Conservation (phyloP, 1,140 invertebrate genomes). For the Drosophila orena region DNA sequence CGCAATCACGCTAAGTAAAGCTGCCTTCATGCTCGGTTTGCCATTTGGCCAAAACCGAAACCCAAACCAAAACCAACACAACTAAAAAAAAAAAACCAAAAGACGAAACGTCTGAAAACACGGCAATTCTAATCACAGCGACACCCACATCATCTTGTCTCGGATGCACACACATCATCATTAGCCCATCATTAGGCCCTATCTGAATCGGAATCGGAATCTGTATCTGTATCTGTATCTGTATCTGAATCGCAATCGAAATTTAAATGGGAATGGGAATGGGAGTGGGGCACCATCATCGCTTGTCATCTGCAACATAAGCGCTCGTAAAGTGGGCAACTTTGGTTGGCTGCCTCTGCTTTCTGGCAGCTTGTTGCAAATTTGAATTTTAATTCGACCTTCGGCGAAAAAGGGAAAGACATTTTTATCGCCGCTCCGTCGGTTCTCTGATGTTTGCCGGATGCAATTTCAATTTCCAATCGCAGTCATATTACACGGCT, state of each 20-base stretch:
- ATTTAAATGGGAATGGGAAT: slow-evolving; percentile 37
- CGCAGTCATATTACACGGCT: slow-evolving; percentile 79
- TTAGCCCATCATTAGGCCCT: slow-evolving; percentile 39
- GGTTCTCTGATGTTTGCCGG: slow-evolving; percentile 61
- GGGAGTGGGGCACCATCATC: slow-evolving; percentile 1
- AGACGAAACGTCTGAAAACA: neutral
- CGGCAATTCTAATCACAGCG: slow-evolving; percentile 39
- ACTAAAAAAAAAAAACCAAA: slow-evolving; percentile 7
- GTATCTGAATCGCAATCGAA: slow-evolving; percentile 19
- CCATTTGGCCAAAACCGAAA: slow-evolving; percentile 53
- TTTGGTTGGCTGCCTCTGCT: slow-evolving; percentile 43
- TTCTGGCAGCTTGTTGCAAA: slow-evolving; percentile 51
- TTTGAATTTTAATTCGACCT: slow-evolving; percentile 55
- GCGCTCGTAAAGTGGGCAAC: slow-evolving; percentile 61
- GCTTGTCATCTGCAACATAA: slow-evolving; percentile 46
- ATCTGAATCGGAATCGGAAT: slow-evolving; percentile 29
- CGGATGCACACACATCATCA: slow-evolving; percentile 56
- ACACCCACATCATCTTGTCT: slow-evolving; percentile 31
- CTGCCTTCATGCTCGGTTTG: slow-evolving; percentile 78
- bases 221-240: slow-evolving; percentile 22
- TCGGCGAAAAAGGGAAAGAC: slow-evolving; percentile 12
- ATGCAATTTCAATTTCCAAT: slow-evolving; percentile 82
- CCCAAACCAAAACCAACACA: slow-evolving; percentile 42
- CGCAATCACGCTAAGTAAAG: slow-evolving; percentile 76
- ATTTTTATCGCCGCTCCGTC: slow-evolving; percentile 41